Base-by-base conservation (phyloP, 2,797 vertebrate species). In the Babyrousa celebensis region DNA sequence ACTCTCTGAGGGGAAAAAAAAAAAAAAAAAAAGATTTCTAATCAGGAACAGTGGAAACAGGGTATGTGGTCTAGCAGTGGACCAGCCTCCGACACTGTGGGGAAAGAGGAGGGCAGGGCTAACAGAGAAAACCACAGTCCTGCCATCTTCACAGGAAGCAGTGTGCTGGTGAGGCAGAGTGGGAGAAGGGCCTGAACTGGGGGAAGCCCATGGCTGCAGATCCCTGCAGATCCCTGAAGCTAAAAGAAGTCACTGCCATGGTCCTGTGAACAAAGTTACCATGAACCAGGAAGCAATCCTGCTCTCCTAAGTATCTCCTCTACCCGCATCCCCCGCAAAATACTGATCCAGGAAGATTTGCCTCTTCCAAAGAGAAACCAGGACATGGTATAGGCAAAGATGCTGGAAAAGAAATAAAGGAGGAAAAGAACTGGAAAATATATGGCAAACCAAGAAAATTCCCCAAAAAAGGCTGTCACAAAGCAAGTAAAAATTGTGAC, bases 401-500 rank as follows among this genome's bases (percentile, higher is more conserved):
- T 70, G 63, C 48, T 54, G 27, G 63, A 52, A 40, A 68, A 94
- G 84, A 74, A 80, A 86, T 43, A 52, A 56, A 92, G 48, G 25
- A 60, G n/a, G 27, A 52, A 68, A 67, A 71, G 43, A 74, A 65
- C 2, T 32, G 21, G 5, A 20, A 7, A 56, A 65, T 36, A 78
- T 12, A 36, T 2, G 9, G 52, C 54, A 87, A 94, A 68, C 62
- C 62, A 88, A 85, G 52, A 84, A 83, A 85, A 91, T 12, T 63
- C 56, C 65, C 62, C 68, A 27, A 21, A 92, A 65, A 94, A 91
- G 74, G 40, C 80, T 85, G 25, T 52, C 29, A 85, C 23, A 48
- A 90, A 90, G 60, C 77, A 95, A 25, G 74, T 77, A 60, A 88
- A 96, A 96, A 71, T 52, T 70, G 36, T 52, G 43, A 96, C 56